Conservation (phyloP, 1,140 invertebrate genomes). For the Sitobion miscanthi region DNA sequence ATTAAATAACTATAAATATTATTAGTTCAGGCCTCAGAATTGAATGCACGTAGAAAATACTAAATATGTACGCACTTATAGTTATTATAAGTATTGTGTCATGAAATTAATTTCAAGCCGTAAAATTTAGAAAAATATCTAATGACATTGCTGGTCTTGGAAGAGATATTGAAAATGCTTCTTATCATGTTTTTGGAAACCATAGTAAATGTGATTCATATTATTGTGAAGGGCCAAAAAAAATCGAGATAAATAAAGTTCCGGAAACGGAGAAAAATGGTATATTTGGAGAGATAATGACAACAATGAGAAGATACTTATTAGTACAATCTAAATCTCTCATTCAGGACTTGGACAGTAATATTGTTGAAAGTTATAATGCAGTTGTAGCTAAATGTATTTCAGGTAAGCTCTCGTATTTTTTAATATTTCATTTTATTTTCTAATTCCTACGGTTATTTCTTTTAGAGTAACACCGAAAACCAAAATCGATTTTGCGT, state of each 20-base stretch:
- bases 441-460: neutral
- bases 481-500: too few relatives aligned
- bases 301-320: neutral
- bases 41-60: too few relatives aligned
- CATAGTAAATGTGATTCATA: conserved; percentile 2
- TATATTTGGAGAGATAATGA: neutral
- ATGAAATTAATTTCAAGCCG: too few relatives aligned
- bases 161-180: neutral
- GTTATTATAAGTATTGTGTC: too few relatives aligned
- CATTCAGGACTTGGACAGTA: neutral
- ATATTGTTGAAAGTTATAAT: neutral
- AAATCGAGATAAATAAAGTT: neutral
- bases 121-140: conserved; percentile 4
- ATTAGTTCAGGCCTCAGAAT: too few relatives aligned
- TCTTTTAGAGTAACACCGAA: neutral
- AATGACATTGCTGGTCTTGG: neutral
- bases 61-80: too few relatives aligned
- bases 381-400: neutral
- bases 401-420: neutral
- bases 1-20: too few relatives aligned
- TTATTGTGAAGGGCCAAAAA: conserved; percentile 1
- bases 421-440: neutral
- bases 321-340: neutral
- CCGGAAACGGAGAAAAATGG: neutral
- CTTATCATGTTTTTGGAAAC: neutral